Conservation (phyloP, 2,888 invertebrate genomes). For the Scaptomyza tumidula region DNA sequence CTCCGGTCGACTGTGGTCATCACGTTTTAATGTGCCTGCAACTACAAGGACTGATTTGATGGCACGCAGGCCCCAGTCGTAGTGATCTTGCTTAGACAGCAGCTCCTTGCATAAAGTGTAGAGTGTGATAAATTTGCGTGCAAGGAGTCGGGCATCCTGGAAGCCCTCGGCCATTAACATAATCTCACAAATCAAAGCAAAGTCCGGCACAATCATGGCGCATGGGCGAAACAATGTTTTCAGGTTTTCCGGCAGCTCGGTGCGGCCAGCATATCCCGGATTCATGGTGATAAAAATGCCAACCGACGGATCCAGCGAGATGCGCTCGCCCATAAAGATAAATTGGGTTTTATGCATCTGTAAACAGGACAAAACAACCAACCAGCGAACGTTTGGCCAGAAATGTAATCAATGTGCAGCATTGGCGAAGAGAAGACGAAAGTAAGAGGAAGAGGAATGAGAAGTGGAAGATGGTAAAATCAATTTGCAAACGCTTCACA, state of each 20-base stretch:
- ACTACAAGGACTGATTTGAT: conserved; percentile 98
- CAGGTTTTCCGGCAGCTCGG: conserved; percentile 93
- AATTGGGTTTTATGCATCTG: conserved; percentile 90
- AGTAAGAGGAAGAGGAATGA: conserved; percentile 3
- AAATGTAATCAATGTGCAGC: conserved; percentile 78
- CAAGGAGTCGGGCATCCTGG: conserved; percentile 94
- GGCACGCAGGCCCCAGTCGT: conserved; percentile 98
- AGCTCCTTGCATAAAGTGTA: conserved; percentile 96
- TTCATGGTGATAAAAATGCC: conserved; percentile 99
- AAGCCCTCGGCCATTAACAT: conserved; percentile 99
- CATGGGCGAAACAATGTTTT: conserved; percentile 89
- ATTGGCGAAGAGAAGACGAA: conserved; percentile 22
- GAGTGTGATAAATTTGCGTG: conserved; percentile 97
- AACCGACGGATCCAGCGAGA: conserved; percentile 90
- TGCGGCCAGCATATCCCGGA: conserved; percentile 97
- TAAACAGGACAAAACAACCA: conserved; percentile 45
- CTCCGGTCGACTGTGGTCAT: conserved; percentile 92
- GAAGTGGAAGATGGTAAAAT: conserved; percentile 55
- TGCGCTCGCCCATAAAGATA: conserved; percentile 93
- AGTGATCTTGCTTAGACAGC: conserved; percentile 97
- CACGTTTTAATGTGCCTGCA: conserved; percentile 95
- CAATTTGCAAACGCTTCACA: conserved; percentile 69
- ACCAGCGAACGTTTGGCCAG: conserved; percentile 25
- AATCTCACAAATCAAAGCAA: conserved; percentile 98
- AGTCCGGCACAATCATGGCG: conserved; percentile 99